Base-by-base conservation (phyloP, 2,113 vertebrate species). In the Apaloderma vittatum region DNA sequence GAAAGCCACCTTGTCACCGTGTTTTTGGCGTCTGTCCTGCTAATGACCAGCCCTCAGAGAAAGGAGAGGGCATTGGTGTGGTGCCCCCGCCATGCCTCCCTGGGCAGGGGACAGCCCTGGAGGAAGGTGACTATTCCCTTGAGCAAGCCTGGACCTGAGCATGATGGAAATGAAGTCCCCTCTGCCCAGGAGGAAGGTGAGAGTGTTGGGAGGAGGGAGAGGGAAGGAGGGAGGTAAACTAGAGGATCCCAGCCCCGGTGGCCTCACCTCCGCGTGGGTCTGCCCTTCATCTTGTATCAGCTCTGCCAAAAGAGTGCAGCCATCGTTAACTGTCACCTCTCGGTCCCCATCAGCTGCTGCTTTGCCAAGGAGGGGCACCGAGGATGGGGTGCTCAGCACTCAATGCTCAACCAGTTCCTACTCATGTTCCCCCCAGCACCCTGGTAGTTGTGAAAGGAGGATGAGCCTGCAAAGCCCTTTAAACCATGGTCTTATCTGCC, bases 51-150 rank as follows among this genome's bases (percentile, higher is more conserved):
- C 8, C 40, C 57, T 18, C 5, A 36, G 71, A 45, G 18, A 29
- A 70, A 36, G 49, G 12, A 21, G 6, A 14, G 13, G n/a, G 5
- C 15, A 21, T 52, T 0, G 0, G 15, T 46, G 37, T 21, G 37
- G 3, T 68, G 23, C 84, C 32, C 30, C 22, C 40, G 18, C 26
- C 20, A 6, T 8, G 16, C 24, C 15, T 26, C 27, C 17, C 43
- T 23, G 45, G 36, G 29, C 29, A 80, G 21, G 14, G 21, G 46
- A 43, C 52, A 87, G 0, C 12, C 29, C 29, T 29, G 68, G 36
- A 49, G 54, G 10, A 89, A 87, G 36, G 63, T 57, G 57, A 57
- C 57, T 13, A 5, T 71, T 75, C 48, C 52, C 29, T 32, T 48
- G 29, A 43, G 63, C 48, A 54, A 48, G 7, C 6, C 37, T 18